A percentile compares a stretch with the other conserved stretches of the same genome.
phyloP scores from a whole-genome alignment of 2,113 vertebrate species.

The Lepus europaeus region DNA sequence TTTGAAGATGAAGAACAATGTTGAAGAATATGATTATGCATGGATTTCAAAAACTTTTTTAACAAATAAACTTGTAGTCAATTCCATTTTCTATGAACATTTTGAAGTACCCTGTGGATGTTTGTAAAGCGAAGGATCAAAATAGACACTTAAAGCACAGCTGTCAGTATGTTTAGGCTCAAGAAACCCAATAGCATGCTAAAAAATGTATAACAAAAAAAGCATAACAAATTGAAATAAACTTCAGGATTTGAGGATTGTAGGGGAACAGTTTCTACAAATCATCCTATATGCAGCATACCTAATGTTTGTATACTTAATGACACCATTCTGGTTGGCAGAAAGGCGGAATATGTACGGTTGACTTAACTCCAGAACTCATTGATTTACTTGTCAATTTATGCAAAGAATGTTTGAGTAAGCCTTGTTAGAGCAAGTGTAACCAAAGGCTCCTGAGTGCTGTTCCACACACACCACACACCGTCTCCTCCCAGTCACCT shows the following conservation, averaged over 20 bases:
- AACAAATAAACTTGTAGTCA: too few relatives aligned
- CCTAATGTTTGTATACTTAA: background rate
- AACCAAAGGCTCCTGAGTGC: background rate
- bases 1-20: background rate
- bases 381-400: background rate
- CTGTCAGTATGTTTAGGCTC: background rate
- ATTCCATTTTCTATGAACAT: too few relatives aligned
- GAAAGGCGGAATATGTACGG: background rate
- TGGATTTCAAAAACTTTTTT: too few relatives aligned
- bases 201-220: background rate
- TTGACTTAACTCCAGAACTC: background rate
- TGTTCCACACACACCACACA: background rate
- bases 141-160: background rate
- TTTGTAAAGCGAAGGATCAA: background rate
- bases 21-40: background rate
- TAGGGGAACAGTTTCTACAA: background rate
- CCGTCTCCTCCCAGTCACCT: background rate
- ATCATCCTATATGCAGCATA: background rate
- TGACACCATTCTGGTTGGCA: background rate
- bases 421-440: background rate
- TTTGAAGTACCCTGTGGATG: background rate
- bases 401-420: background rate
- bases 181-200: background rate
- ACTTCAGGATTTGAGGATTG: background rate
- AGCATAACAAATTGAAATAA: constrained; percentile 13